Evolutionary conservation across 2,797 vertebrate genomes (phyloP).

Genomic region (Paedocypris micromegethes): DNA sequence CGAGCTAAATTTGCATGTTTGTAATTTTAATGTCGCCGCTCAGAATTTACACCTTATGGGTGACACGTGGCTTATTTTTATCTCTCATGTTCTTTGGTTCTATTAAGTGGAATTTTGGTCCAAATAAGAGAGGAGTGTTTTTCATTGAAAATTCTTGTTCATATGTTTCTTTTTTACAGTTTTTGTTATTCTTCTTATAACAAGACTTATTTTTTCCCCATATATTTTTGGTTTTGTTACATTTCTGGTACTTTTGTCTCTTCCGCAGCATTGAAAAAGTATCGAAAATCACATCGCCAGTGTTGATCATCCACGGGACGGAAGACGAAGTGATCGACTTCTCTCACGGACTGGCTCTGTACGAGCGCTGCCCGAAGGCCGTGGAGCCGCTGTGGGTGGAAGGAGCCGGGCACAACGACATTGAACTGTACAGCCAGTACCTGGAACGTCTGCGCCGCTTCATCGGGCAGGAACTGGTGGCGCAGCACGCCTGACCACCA

Average conservation of each 20-base stretch:
- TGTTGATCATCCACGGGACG: constrained; percentile 91
- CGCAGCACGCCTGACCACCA: constrained; percentile 67
- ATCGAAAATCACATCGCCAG: constrained; percentile 87
- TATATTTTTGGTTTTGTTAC: background rate
- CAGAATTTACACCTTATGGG: too few species aligned
- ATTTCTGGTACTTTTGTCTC: background rate
- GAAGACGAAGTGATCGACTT: constrained; percentile 95
- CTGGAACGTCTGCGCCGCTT: constrained; percentile 89
- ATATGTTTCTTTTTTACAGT: too few species aligned
- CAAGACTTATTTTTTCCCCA: background rate
- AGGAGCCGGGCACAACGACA: constrained; percentile 91
- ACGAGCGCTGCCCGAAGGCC: constrained; percentile 87
- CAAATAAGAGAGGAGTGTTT: too few species aligned
- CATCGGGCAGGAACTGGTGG: constrained; percentile 83
- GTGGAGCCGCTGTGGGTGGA: constrained; percentile 96
- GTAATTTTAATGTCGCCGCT: too few species aligned
- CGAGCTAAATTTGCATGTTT: too few species aligned
- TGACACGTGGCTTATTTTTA: too few species aligned
- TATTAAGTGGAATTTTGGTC: too few species aligned
- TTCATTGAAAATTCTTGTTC: too few species aligned
- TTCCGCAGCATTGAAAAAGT: constrained; percentile 86
- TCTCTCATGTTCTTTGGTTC: too few species aligned
- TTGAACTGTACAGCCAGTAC: constrained; percentile 93
- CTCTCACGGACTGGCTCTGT: constrained; percentile 87
- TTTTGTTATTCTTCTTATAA: background rate